phyloP scores from a whole-genome alignment of 2,888 invertebrate species.

The Mesorhabditis spiculigera region DNA sequence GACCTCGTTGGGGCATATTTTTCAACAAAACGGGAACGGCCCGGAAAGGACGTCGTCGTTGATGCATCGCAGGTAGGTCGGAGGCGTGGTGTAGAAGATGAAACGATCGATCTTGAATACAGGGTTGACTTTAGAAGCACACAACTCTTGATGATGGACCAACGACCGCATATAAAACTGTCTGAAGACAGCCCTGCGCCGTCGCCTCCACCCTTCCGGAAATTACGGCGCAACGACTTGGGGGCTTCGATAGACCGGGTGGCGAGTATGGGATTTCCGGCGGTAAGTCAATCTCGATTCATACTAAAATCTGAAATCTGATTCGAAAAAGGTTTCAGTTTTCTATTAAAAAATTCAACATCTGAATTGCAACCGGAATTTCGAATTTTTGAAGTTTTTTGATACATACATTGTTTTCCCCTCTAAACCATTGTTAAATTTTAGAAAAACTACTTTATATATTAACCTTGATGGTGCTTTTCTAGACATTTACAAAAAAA shows the following conservation, averaged over 20 bases:
- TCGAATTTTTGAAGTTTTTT: no score
- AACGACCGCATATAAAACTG: neutral
- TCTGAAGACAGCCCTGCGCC: neutral
- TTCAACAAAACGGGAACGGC: neutral
- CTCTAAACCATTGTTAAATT: no score
- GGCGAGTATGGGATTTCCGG: conserved; percentile 50
- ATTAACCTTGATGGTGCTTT: no score
- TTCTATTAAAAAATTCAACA: no score
- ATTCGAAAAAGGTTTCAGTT: no score
- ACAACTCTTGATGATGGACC: conserved; percentile 5
- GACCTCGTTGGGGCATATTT: neutral
- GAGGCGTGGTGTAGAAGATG: neutral
- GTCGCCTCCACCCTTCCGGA: conserved; percentile 8
- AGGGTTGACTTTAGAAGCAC: neutral
- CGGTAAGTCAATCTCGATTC: no score
- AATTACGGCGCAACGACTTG: conserved; percentile 35
- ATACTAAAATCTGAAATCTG: no score
- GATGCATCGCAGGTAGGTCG: neutral
- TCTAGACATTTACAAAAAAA: no score
- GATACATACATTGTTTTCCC: no score
- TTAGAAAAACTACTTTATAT: no score
- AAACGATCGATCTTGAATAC: neutral
- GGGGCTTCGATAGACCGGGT: conserved; percentile 50
- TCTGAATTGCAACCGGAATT: no score
- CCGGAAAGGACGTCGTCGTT: neutral